A percentile compares a stretch with the other conserved stretches of the same genome.
Evolutionary conservation across 2,797 vertebrate species (phyloP).

Genomic region (Adelosebastes latens): DNA sequence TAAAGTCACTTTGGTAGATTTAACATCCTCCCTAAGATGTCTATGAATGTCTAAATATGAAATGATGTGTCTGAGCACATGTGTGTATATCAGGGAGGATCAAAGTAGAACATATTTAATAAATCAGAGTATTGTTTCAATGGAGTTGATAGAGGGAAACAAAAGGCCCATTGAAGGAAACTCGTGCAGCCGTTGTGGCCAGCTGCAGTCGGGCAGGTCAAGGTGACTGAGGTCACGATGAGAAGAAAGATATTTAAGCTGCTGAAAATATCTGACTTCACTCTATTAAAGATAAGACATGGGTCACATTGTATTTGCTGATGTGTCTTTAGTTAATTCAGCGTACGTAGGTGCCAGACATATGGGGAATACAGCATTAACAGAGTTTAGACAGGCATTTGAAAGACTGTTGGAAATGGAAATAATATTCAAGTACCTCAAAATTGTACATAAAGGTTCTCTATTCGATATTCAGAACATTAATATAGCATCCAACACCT

Average conservation of each 20-base stretch:
- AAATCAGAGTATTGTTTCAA: constrained; percentile 56
- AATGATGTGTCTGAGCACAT: background rate
- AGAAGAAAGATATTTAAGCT: constrained; percentile 56
- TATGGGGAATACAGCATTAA: background rate
- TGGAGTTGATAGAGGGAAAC: constrained; percentile 58
- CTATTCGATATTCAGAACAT: background rate
- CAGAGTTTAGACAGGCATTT: no score
- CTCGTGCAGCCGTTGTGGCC: constrained; percentile 43
- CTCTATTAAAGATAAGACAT: background rate
- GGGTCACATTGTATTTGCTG: background rate
- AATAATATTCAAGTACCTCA: background rate
- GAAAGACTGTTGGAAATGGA: background rate
- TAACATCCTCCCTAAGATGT: background rate
- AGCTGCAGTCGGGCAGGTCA: constrained; percentile 69
- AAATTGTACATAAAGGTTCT: background rate
- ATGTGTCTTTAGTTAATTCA: background rate
- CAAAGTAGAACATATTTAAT: constrained; percentile 51
- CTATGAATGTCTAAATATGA: constrained; percentile 5
- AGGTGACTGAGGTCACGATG: constrained; percentile 59
- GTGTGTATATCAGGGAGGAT: constrained; percentile 2
- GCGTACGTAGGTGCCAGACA: background rate
- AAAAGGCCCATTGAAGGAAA: constrained; percentile 77
- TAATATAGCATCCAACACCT: background rate
- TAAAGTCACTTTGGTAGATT: background rate
- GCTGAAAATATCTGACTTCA: constrained; percentile 37